Percentiles rank a stretch among this genome's conserved stretches.
phyloP scores from a whole-genome alignment of 2,113 vertebrate species.

The Varanus komodoensis region DNA sequence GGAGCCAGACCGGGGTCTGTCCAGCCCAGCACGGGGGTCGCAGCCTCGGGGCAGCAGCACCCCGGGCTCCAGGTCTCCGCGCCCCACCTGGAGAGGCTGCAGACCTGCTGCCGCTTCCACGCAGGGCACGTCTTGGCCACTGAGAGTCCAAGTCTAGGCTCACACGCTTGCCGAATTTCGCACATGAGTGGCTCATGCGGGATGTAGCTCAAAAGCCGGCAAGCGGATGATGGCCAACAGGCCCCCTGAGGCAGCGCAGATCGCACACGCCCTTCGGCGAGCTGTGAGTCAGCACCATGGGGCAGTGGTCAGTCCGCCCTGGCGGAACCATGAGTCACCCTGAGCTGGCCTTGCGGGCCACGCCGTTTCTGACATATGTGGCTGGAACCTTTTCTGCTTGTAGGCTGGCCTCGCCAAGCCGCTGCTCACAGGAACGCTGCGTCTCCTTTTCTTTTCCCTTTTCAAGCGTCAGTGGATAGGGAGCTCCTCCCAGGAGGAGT shows the following conservation, averaged over 20 bases:
- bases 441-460: neutral
- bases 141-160: neutral
- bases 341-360: no score
- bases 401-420: neutral
- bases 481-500: neutral
- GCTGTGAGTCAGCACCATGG: constrained; percentile 1
- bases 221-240: neutral
- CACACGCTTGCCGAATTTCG: neutral
- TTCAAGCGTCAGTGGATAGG: neutral
- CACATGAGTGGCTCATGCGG: neutral
- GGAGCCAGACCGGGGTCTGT: no score
- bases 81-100: no score
- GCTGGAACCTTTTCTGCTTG: neutral
- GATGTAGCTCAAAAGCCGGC: neutral
- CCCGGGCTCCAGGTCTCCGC: no score
- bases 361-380: neutral
- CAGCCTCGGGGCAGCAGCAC: no score
- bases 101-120: no score
- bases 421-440: neutral
- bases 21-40: no score
- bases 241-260: neutral
- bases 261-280: neutral
- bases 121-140: neutral
- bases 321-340: neutral
- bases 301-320: neutral